phyloP scores from a whole-genome alignment of 2,888 invertebrate genomes.

The Mythimna impura region DNA sequence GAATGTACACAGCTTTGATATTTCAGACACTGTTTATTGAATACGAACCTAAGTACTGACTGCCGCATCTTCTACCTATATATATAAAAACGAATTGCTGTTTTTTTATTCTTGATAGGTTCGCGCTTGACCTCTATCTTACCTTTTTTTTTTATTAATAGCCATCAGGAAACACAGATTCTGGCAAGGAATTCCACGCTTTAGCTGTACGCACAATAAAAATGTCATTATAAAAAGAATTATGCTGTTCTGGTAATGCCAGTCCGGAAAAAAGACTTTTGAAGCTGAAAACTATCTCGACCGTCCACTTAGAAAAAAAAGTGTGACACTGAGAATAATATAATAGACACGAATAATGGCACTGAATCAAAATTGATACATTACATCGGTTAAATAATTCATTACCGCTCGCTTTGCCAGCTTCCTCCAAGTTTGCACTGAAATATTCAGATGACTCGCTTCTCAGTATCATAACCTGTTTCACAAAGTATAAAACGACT shows the following conservation, averaged over 20 bases:
- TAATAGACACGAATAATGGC: background rate
- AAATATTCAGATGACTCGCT: conserved; percentile 49
- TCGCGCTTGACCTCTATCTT: too few species aligned
- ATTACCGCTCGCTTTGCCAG: conserved; percentile 2
- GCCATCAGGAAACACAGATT: too few species aligned
- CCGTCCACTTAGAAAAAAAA: background rate
- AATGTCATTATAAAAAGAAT: too few species aligned
- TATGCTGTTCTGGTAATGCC: too few species aligned
- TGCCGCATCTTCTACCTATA: too few species aligned
- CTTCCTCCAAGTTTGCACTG: conserved; percentile 26
- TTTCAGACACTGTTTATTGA: conserved; percentile 4
- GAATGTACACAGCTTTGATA: background rate
- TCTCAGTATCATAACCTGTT: conserved; percentile 11
- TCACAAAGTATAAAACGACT: conserved; percentile 20
- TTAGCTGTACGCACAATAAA: too few species aligned
- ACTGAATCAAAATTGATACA: conserved; percentile 17
- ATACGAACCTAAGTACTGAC: background rate
- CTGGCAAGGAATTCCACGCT: too few species aligned
- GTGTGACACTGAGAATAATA: background rate
- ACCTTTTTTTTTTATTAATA: too few species aligned
- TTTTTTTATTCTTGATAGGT: too few species aligned
- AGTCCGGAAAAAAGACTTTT: background rate
- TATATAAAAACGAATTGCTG: too few species aligned
- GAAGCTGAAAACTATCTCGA: background rate
- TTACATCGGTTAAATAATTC: conserved; percentile 35